Base-by-base conservation (phyloP, 2,113 vertebrate species). In the Hymenochirus boettgeri region DNA sequence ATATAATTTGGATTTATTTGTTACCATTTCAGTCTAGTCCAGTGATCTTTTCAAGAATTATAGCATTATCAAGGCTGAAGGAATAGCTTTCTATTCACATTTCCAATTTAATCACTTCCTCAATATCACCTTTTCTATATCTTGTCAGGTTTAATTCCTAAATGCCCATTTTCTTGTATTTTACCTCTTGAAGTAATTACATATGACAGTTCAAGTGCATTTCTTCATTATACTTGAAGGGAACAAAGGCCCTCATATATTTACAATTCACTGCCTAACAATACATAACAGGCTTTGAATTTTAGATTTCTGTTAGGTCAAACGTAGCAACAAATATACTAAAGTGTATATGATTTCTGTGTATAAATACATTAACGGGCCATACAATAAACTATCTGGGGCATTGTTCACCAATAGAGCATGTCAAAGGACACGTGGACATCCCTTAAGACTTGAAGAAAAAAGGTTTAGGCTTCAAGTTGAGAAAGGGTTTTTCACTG, bases 21-120 rank as follows among this genome's bases (percentile, higher is more conserved):
- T 42, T 54, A 54, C 5, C 17, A 18, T 29, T 26, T 29, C 25
- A 29, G 26, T n/a, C 15, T 55, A 9, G 29, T 19, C 23, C 52
- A 18, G 31, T 13, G 50, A 53, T 18, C 26, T 10, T 55, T 31
- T 8, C 13, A 55, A 55, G 25, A 55, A 55, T 19, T 25, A 52
- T 24, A 52, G 8, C 23, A 52, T 26, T 25, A 25, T 52, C 22
- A 25, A 12, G 17, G 21, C 26, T n/a, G 22, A 26, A 8, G 11
- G 29, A 29, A 29, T 24, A 29, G 25, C 48, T 54, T 54, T 29
- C 4, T 26, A 29, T 27, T 52, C 3, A 11, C 21, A 52, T 52
- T 24, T 27, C 26, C 25, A 54, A 19, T n/a, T 29, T 54, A 55
- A 55, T 55, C 26, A 31, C 25, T 31, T 55, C 26, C 26, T 31